A percentile compares a stretch with the other conserved stretches of the same genome.
Conservation (phyloP, 2,888 invertebrate species). For the Acleris sparsana region DNA sequence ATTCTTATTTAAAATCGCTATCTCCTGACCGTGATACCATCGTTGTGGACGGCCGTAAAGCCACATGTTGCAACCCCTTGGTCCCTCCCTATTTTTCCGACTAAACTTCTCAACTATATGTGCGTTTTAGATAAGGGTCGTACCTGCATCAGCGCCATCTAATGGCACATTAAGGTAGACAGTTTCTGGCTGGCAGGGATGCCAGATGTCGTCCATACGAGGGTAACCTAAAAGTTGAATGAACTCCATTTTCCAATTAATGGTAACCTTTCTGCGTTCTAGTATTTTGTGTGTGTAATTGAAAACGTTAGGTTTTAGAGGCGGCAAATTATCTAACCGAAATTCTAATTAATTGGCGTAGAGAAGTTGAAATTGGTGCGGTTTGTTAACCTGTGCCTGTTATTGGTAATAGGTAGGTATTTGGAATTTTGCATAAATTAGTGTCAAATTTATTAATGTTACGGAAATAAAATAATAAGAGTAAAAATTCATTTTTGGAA, state of each 20-base stretch:
- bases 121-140: slow-evolving; percentile 70
- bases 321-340: not conserved
- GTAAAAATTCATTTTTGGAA: too few species aligned
- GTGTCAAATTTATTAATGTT: too few species aligned
- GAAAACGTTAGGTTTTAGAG: slow-evolving; percentile 1
- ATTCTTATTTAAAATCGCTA: too few species aligned
- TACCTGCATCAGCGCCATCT: slow-evolving; percentile 69
- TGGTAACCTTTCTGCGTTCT: slow-evolving; percentile 38
- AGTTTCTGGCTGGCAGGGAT: slow-evolving; percentile 51
- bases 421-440: too few species aligned
- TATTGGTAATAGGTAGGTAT: too few species aligned
- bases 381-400: too few species aligned
- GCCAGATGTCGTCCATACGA: slow-evolving; percentile 52
- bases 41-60: slow-evolving; percentile 28
- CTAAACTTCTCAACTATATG: slow-evolving; percentile 67
- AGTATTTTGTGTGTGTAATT: slow-evolving; percentile 27
- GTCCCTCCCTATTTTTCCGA: slow-evolving; percentile 41
- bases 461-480: too few species aligned
- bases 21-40: not conserved
- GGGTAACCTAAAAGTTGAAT: slow-evolving; percentile 51
- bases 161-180: slow-evolving; percentile 75
- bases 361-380: too few species aligned
- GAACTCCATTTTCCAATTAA: slow-evolving; percentile 49
- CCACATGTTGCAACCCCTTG: slow-evolving; percentile 44
- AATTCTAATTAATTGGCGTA: too few species aligned